These are phyloP conservation scores for Cabera pusaria DNA, from an alignment of 2,888 invertebrate genomes.

Conservation along the genomic window DNA sequence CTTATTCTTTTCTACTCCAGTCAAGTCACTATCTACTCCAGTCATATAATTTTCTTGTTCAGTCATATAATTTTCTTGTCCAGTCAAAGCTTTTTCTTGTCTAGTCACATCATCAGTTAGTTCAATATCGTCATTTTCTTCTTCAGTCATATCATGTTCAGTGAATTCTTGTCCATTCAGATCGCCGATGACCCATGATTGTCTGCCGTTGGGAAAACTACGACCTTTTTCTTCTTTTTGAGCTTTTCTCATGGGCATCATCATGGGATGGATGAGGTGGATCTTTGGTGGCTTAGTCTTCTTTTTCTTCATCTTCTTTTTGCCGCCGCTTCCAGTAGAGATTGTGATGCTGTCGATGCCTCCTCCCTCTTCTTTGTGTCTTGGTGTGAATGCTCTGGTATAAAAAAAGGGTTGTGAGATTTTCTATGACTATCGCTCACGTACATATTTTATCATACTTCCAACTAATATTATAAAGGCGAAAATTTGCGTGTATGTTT, in stretches of 20 bases:
- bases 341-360: conserved; percentile 72
- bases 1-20: background rate
- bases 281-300: conserved; percentile 68
- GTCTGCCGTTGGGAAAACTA: conserved; percentile 50
- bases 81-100: background rate
- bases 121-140: conserved; percentile 3
- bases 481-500: no score
- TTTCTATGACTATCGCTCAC: no score
- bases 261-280: conserved; percentile 62
- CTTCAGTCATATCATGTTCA: conserved; percentile 6
- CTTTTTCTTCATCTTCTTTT: conserved; percentile 69
- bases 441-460: no score
- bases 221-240: conserved; percentile 67
- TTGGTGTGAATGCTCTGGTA: conserved; percentile 50
- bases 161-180: no score
- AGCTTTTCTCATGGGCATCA: conserved; percentile 48
- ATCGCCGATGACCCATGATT: conserved; percentile 67
- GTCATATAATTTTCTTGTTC: background rate
- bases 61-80: background rate
- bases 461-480: no score
- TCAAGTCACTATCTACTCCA: conserved; percentile 1
- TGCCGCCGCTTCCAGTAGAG: conserved; percentile 54
- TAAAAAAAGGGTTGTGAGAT: no score
- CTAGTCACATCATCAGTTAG: conserved; percentile 1
- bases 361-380: conserved; percentile 55